A percentile compares a stretch with the other conserved stretches of the same genome.
These are phyloP conservation scores for Delphinapterus leucas DNA, from an alignment of 2,113 vertebrate species.

Conservation along the genomic window DNA sequence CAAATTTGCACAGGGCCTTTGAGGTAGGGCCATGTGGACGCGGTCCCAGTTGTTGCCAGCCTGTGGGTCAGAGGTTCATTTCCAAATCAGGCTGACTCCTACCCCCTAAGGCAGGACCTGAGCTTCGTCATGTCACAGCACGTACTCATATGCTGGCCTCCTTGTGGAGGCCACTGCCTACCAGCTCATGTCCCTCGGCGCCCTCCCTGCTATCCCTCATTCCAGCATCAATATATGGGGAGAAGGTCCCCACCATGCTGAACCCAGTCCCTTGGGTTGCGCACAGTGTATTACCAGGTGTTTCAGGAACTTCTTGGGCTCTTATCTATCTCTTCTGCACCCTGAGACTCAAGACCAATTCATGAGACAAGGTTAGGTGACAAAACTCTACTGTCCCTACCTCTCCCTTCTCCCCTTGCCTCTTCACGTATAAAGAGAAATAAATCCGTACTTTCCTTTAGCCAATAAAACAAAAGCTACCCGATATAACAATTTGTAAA, in stretches of 20 bases:
- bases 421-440: background rate
- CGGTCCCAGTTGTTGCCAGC: background rate
- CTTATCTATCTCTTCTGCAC: background rate
- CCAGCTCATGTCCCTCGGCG: background rate
- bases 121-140: accelerated
- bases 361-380: background rate
- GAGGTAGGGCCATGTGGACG: background rate
- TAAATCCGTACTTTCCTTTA: background rate
- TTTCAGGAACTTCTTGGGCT: background rate
- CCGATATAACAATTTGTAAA: background rate
- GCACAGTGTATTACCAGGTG: background rate
- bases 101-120: background rate
- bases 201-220: background rate
- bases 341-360: background rate
- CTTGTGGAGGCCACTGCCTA: background rate
- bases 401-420: background rate
- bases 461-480: background rate
- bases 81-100: too few species aligned
- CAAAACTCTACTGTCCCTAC: background rate
- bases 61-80: background rate
- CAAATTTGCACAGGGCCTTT: background rate
- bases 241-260: background rate
- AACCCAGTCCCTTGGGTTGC: background rate
- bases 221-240: background rate
- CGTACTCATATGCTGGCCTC: background rate